Conservation (phyloP, 2,888 invertebrate genomes). For the Coleophora flavipennella region DNA sequence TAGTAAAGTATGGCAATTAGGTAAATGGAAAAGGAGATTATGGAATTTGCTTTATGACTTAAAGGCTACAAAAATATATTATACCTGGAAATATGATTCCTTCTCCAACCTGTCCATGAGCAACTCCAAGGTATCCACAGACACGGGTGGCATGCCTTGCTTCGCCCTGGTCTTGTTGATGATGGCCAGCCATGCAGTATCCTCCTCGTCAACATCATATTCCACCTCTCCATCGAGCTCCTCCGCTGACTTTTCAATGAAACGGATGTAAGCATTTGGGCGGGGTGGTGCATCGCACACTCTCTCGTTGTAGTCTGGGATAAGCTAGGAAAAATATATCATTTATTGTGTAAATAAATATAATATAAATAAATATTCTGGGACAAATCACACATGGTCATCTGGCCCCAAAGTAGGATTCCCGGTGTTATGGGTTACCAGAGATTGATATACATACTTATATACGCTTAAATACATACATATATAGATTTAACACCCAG, state of each 20-base stretch:
- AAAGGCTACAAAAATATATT: too few relatives aligned
- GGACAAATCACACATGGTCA: too few relatives aligned
- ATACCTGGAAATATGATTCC: slow-evolving; percentile 93
- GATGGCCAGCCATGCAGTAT: slow-evolving; percentile 92
- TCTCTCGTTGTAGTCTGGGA: slow-evolving; percentile 80
- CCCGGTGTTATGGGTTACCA: too few relatives aligned
- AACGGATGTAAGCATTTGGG: slow-evolving; percentile 92
- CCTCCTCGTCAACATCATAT: slow-evolving; percentile 99
- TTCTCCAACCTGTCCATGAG: slow-evolving; percentile 98
- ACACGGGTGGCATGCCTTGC: slow-evolving; percentile 81
- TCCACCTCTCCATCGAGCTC: slow-evolving; percentile 95
- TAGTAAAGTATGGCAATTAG: too few relatives aligned
- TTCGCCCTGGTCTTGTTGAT: slow-evolving; percentile 88
- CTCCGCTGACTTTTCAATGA: slow-evolving; percentile 94
- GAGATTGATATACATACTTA: too few relatives aligned
- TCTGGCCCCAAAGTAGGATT: too few relatives aligned
- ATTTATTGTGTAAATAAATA: too few relatives aligned
- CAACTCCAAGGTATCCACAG: slow-evolving; percentile 92
- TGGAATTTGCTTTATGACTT: too few relatives aligned
- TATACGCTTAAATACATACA: too few relatives aligned
- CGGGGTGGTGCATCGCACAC: slow-evolving; percentile 87
- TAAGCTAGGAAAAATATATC: slow-evolving; percentile 51
- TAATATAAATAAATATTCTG: too few relatives aligned
- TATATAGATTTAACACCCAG: too few relatives aligned
- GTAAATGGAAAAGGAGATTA: too few relatives aligned